Conservation (phyloP, 2,888 invertebrate genomes). For the Synanthedon formicaeformis region DNA sequence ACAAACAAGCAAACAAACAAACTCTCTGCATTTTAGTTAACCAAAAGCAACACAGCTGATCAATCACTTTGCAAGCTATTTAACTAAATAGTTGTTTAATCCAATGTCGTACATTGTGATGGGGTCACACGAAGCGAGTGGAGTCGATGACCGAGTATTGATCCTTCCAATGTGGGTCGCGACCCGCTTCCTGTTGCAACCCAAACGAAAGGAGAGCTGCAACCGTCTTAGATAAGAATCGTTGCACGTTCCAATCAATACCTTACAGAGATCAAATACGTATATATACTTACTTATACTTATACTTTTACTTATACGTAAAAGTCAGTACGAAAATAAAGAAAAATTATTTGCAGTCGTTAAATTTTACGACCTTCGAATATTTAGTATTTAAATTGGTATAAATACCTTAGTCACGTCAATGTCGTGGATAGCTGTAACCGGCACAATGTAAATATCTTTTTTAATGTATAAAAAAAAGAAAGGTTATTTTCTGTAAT, state of each 20-base stretch:
- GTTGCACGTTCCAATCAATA: background rate
- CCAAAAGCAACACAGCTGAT: too few species aligned
- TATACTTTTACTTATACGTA: too few species aligned
- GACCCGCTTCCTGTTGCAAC: conserved; percentile 64
- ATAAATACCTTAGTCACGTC: conserved; percentile 51
- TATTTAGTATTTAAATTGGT: conserved; percentile 25
- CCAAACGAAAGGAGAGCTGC: conserved; percentile 35
- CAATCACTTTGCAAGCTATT: too few species aligned
- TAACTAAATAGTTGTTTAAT: conserved; percentile 1
- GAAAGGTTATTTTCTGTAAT: too few species aligned
- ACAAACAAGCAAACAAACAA: too few species aligned
- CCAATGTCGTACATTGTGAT: conserved; percentile 16
- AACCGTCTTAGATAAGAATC: conserved; percentile 18
- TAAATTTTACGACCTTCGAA: conserved; percentile 25
- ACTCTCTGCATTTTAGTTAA: too few species aligned
- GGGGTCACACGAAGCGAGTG: conserved; percentile 34
- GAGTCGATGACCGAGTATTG: conserved; percentile 69
- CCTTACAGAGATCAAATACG: too few species aligned
- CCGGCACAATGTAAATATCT: conserved; percentile 39
- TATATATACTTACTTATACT: too few species aligned
- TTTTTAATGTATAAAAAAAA: too few species aligned
- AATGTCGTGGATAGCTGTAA: conserved; percentile 38
- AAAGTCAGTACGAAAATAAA: too few species aligned
- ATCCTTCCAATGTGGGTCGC: conserved; percentile 63
- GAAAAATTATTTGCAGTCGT: too few species aligned